Base-by-base conservation (phyloP, 2,797 vertebrate species). In the Cryptoblepharus egeriae region DNA sequence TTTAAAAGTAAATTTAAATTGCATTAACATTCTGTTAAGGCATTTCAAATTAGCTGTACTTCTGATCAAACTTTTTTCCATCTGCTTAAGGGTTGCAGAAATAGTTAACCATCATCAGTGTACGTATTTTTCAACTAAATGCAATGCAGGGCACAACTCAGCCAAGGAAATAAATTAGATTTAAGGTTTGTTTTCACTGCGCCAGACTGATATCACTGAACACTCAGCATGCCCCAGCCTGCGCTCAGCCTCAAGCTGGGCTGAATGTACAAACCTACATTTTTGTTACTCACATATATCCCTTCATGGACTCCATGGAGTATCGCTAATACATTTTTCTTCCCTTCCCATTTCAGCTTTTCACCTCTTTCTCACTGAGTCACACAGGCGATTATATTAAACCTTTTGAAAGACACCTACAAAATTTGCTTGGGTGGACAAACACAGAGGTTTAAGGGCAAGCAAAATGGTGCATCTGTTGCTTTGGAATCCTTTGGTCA, bases 401-500 rank as follows among this genome's bases (percentile, higher is more conserved):
- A 42, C 42, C n/a, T 90, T 75, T 78, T 61, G 42, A 90, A 75
- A 85, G 58, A 64, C 69, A 84, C 65, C 55, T 39, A n/a, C 65
- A 88, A 88, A 90, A 91, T 90, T 83, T 90, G 82, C 88, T 90
- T 78, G 75, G 26, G 82, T 64, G 83, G 76, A 37, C 75, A 88
- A 87, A 87, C 20, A 82, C n/a, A 20, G 35, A 88, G 72, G 85
- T 81, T 9, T 83, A 58, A 72, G 4, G 58, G 67, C 8, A 12
- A 80, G 32, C 63, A 26, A 39, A 88, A 68, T 87, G 81, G 18
- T 22, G 63, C 32, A 37, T 68, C 32, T 83, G 81, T 69, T 55
- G 2, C 20, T 52, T 68, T 15, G 15, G 65, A 12, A 37, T 55
- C 24, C 32, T 39, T 71, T 16, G 20, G 64, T 71, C 52, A 84